phyloP scores from a whole-genome alignment of 2,888 invertebrate genomes.

The Tromatobia lineatoria region DNA sequence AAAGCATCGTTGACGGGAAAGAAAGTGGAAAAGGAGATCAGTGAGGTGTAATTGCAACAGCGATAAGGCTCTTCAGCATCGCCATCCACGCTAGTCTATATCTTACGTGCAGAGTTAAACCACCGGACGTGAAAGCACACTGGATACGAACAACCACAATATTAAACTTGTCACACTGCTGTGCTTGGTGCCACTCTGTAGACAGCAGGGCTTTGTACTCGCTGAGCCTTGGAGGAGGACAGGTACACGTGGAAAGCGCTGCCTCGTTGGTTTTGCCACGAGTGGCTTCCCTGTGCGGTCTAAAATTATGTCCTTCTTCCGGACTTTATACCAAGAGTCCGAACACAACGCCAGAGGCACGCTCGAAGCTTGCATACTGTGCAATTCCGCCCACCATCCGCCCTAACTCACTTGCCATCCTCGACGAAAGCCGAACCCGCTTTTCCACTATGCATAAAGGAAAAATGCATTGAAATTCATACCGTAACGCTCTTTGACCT shows the following conservation, averaged over 20 bases:
- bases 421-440: not conserved
- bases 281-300: not conserved
- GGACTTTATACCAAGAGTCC: slow-evolving; percentile 20
- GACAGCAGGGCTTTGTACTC: slow-evolving; percentile 38
- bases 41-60: not conserved
- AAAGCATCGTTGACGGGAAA: not conserved
- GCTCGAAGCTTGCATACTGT: not conserved
- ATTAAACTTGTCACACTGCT: slow-evolving; percentile 59
- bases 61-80: not conserved
- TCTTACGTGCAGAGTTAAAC: slow-evolving; percentile 37
- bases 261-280: slow-evolving; percentile 29
- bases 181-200: not conserved
- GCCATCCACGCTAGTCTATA: no score
- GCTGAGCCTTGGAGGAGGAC: slow-evolving; percentile 8
- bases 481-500: not conserved
- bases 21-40: not conserved
- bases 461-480: slow-evolving; percentile 58
- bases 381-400: slow-evolving; percentile 24
- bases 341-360: slow-evolving; percentile 7
- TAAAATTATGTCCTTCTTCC: slow-evolving; percentile 52
- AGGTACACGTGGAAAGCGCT: slow-evolving; percentile 29
- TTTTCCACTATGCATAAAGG: slow-evolving; percentile 10
- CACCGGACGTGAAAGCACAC: slow-evolving; percentile 17
- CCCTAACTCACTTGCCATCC: slow-evolving; percentile 29
- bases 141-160: slow-evolving; percentile 54